Conservation (phyloP, 2,888 invertebrate genomes). For the Chouioia cunea region DNA sequence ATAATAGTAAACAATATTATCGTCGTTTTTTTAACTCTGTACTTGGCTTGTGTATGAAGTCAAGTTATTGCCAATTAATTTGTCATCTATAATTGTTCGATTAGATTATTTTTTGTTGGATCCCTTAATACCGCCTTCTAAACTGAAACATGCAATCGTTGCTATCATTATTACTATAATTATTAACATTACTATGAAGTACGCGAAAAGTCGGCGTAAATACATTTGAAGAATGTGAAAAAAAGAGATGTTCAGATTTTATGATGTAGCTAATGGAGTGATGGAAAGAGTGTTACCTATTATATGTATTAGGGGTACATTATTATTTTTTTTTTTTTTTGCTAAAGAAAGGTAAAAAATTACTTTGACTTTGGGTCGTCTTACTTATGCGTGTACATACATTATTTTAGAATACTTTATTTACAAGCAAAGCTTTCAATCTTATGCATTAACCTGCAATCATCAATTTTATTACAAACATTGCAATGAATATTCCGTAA, state of each 20-base stretch:
- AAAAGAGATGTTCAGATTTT: constrained; percentile 10
- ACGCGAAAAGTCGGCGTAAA: constrained; percentile 3
- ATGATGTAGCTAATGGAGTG: not conserved
- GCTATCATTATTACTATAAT: not conserved
- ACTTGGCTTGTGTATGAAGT: not conserved
- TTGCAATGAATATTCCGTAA: too few relatives aligned
- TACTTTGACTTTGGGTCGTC: too few relatives aligned
- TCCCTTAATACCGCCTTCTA: too few relatives aligned
- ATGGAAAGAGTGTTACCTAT: constrained; percentile 10
- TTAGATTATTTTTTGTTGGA: not conserved
- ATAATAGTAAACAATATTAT: not conserved
- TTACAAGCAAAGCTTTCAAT: too few relatives aligned
- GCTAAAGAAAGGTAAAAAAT: too few relatives aligned
- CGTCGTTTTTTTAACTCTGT: not conserved
- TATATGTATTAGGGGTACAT: too few relatives aligned
- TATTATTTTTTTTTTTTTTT: too few relatives aligned
- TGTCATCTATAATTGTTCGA: not conserved
- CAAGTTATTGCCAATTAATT: not conserved
- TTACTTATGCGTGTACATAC: too few relatives aligned
- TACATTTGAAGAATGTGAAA: constrained; percentile 10
- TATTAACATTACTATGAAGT: constrained; percentile 16
- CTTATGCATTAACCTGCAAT: too few relatives aligned
- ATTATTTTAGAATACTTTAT: too few relatives aligned
- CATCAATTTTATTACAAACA: too few relatives aligned
- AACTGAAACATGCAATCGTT: not conserved